These are phyloP conservation scores for Pteronura brasiliensis DNA, from an alignment of 2,113 vertebrate species.

Conservation along the genomic window DNA sequence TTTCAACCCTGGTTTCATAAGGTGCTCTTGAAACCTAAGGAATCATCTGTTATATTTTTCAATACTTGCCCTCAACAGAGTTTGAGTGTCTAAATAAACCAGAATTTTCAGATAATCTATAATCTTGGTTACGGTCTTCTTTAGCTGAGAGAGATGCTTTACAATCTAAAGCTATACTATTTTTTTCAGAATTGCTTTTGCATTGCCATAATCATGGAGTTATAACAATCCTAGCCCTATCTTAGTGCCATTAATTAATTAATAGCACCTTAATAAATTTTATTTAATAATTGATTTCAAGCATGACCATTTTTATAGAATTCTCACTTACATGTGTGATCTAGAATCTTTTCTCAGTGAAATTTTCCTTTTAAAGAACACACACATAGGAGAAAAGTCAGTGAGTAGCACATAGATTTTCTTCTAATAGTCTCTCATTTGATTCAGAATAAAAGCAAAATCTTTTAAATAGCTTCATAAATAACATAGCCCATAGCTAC, in stretches of 20 bases:
- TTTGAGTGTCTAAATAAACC: neutral
- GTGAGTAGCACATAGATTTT: neutral
- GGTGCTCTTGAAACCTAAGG: neutral
- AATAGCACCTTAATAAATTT: neutral
- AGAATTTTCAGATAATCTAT: neutral
- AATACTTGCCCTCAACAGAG: neutral
- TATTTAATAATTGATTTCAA: neutral
- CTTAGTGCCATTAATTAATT: neutral
- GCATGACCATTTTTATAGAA: neutral
- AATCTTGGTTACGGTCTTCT: neutral
- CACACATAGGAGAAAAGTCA: neutral
- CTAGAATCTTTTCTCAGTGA: neutral
- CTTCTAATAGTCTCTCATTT: neutral
- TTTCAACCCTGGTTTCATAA: neutral
- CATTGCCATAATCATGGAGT: neutral
- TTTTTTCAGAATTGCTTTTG: neutral
- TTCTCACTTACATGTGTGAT: neutral
- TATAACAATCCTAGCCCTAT: neutral
- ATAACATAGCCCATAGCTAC: neutral
- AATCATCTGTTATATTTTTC: neutral
- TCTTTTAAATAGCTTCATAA: neutral
- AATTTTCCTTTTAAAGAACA: neutral
- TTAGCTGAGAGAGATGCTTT: neutral
- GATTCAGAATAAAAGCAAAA: neutral
- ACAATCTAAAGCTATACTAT: neutral